Evolutionary conservation across 2,888 invertebrate genomes (phyloP).

Genomic region (Onthophagus sagittarius): DNA sequence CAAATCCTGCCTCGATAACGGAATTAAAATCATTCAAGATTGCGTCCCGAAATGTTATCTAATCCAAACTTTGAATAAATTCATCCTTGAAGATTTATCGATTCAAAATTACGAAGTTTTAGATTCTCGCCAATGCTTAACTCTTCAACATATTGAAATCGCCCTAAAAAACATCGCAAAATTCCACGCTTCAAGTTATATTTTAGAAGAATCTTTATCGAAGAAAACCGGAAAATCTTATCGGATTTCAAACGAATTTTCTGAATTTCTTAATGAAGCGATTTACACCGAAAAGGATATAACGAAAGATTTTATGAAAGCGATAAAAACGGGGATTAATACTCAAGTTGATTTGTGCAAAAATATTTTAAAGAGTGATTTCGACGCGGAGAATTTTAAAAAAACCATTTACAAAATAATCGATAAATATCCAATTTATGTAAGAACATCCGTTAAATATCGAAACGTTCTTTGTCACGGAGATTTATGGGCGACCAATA

Average conservation of each 20-base stretch:
- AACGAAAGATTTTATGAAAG: not conserved
- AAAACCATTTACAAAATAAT: conserved; percentile 21
- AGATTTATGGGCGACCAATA: conserved; percentile 51
- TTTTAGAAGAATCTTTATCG: conserved; percentile 39
- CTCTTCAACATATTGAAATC: conserved; percentile 29
- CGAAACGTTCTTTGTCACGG: conserved; percentile 48
- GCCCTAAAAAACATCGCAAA: conserved; percentile 33
- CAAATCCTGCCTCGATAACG: conserved; percentile 42
- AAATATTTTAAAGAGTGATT: conserved; percentile 14
- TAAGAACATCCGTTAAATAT: conserved; percentile 41
- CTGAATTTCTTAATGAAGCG: conserved; percentile 40
- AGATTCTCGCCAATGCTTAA: conserved; percentile 25
- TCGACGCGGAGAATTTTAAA: not conserved
- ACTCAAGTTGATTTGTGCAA: conserved; percentile 16
- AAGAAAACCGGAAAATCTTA: conserved; percentile 15
- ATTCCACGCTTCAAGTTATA: conserved; percentile 38
- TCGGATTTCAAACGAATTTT: conserved; percentile 22
- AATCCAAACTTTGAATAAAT: conserved; percentile 33
- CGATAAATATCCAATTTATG: conserved; percentile 31
- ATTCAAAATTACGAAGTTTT: conserved; percentile 33
- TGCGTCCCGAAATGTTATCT: conserved; percentile 43
- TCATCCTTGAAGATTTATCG: no score
- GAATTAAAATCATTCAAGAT: conserved; percentile 29
- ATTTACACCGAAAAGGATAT: conserved; percentile 31
- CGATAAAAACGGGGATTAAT: conserved; percentile 15